phyloP scores from a whole-genome alignment of 2,888 invertebrate species.

The Dicycla oo region DNA sequence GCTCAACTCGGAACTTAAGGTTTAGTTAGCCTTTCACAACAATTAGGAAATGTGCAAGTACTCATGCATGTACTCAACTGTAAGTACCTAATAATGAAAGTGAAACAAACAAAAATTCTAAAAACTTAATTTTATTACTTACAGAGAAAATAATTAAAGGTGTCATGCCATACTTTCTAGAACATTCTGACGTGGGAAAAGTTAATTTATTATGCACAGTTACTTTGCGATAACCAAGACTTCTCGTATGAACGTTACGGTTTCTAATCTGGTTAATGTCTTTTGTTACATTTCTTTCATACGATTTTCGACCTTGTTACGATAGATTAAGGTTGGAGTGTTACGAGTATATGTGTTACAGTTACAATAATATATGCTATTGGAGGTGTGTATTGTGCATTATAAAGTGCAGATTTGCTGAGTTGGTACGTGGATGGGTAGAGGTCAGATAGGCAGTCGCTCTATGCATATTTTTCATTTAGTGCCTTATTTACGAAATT shows the following conservation, averaged over 20 bases:
- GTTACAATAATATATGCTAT: constrained; percentile 27
- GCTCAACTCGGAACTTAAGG: no score
- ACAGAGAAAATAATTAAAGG: constrained; percentile 46
- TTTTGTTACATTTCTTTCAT: constrained; percentile 58
- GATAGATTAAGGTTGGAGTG: neutral
- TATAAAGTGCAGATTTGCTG: constrained; percentile 19
- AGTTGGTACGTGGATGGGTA: neutral
- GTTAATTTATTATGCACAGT: constrained; percentile 64
- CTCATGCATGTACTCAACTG: no score
- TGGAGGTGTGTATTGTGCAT: constrained; percentile 26
- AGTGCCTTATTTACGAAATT: no score
- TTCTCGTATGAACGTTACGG: constrained; percentile 70
- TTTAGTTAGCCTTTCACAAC: no score
- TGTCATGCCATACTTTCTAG: constrained; percentile 68
- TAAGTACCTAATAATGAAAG: constrained; percentile 12
- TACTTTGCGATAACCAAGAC: constrained; percentile 58
- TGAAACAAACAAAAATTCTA: constrained; percentile 17
- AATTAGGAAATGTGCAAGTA: no score
- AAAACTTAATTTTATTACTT: constrained; percentile 38
- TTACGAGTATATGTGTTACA: no score
- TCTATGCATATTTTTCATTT: no score
- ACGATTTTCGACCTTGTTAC: constrained; percentile 38
- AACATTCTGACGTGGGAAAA: constrained; percentile 64
- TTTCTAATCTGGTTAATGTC: constrained; percentile 74
- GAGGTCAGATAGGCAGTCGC: no score